Evolutionary conservation across 2,888 invertebrate genomes (phyloP).

Genomic region (Rhodophaea formosa): DNA sequence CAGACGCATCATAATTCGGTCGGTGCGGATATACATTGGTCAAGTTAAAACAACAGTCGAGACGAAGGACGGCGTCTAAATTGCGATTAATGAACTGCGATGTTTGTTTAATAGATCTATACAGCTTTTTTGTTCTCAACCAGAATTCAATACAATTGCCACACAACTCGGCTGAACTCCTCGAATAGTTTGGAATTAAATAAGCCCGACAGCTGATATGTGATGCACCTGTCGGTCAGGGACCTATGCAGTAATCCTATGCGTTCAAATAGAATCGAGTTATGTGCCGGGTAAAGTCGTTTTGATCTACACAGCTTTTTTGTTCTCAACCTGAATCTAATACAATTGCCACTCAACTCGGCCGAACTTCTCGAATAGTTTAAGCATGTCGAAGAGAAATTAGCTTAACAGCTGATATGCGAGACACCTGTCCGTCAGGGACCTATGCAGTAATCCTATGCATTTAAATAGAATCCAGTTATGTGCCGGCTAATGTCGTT

Average conservation of each 20-base stretch:
- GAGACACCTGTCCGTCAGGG: constrained; percentile 61
- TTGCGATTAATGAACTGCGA: no score
- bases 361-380: neutral
- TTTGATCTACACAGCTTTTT: no score
- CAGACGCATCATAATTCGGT: no score
- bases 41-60: no score
- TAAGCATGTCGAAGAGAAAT: constrained; percentile 37
- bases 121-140: no score
- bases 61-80: no score
- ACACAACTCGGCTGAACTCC: neutral
- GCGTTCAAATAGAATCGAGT: constrained; percentile 21
- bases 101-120: no score
- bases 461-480: constrained; percentile 20
- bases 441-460: no score
- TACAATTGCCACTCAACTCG: neutral
- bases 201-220: constrained; percentile 54
- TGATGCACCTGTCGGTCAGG: constrained; percentile 62
- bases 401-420: constrained; percentile 54
- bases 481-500: neutral
- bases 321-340: neutral
- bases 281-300: no score
- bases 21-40: no score
- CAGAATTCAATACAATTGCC: neutral
- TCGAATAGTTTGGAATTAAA: constrained; percentile 28
- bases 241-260: no score